Conservation (phyloP, 1,140 invertebrate species). For the Lethrus apterus region DNA sequence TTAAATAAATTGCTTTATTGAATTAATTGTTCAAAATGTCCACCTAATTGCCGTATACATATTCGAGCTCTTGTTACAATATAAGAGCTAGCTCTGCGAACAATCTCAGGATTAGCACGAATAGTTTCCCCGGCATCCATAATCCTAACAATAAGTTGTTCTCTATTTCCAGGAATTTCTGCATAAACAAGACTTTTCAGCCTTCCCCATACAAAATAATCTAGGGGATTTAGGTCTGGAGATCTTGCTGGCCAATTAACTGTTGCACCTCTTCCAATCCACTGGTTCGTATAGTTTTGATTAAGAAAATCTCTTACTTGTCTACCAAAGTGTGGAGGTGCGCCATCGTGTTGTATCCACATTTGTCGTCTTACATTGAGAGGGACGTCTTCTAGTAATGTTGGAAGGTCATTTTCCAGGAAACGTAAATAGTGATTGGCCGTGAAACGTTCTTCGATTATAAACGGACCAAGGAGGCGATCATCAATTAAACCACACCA, state of each 20-base stretch:
- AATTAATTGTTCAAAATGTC: too few relatives aligned
- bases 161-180: too few relatives aligned
- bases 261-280: constrained; percentile 9
- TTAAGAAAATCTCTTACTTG: constrained; percentile 7
- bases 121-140: too few relatives aligned
- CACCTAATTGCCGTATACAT: too few relatives aligned
- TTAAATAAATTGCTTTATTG: too few relatives aligned
- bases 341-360: constrained; percentile 12
- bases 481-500: constrained; percentile 8
- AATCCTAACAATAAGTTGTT: too few relatives aligned
- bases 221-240: constrained; percentile 3
- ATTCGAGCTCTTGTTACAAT: too few relatives aligned
- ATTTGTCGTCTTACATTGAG: constrained; percentile 5
- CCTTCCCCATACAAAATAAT: constrained; percentile 3
- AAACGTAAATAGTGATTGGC: constrained; percentile 9
- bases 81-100: too few relatives aligned
- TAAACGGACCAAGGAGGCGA: constrained; percentile 5
- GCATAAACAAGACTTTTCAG: too few relatives aligned
- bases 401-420: constrained; percentile 6
- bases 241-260: constrained; percentile 9
- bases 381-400: constrained; percentile 12
- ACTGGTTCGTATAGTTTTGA: constrained; percentile 9
- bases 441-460: constrained; percentile 5
- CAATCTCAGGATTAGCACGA: too few relatives aligned
- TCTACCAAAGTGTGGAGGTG: constrained; percentile 9